Evolutionary conservation across 2,888 invertebrate genomes (phyloP), one percentile per base, ranked within the genome.

Genomic region (Tetheella fluctuosa): DNA sequence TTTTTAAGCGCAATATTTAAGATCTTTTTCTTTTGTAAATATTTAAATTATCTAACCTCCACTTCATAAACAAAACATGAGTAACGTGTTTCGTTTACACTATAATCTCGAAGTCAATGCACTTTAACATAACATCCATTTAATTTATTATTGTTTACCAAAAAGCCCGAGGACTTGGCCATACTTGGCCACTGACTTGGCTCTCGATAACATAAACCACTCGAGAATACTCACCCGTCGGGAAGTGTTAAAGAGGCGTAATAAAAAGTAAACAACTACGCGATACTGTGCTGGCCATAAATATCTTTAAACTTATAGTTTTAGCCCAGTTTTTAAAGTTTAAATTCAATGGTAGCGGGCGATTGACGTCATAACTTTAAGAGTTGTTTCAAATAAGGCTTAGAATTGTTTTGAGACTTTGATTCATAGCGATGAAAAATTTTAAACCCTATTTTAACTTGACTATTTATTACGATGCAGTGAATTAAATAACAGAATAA

Each of bases 191-290:
- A 48, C 48, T 6, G 48, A 48, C 48, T 48, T 48, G 48, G 48
- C 20, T 48, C 48, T 20, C 68, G 59, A 62, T 62, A 62, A 64
- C 39, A 65, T 64, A 64, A 64, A 60, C 60, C 59, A 57, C 60
- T 65, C 20, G 25, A 56, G 63, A 59, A 10, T 23, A 48, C 20
- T 48, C 10, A 48, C 48, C 1, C 20, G 20, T 48, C 57, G 64
- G 60, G 55, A 68, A 68, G 64, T 63, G 63, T 62, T 71, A 59
- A 74, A 71, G 66, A 61, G 67, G n/a, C 54, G 10, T 57, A 23
- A 66, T 64, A 64, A 66, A 66, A 64, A 62, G 58, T 37, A 59
- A 62, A 63, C 64, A 59, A 60, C 60, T 25, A 57, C 30, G 48
- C 8, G 12, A 30, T 64, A 54, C 20, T 20, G 58, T 61, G 61